These are phyloP conservation scores for Zaprionus vittiger DNA, from an alignment of 1,140 invertebrate genomes.

Conservation along the genomic window DNA sequence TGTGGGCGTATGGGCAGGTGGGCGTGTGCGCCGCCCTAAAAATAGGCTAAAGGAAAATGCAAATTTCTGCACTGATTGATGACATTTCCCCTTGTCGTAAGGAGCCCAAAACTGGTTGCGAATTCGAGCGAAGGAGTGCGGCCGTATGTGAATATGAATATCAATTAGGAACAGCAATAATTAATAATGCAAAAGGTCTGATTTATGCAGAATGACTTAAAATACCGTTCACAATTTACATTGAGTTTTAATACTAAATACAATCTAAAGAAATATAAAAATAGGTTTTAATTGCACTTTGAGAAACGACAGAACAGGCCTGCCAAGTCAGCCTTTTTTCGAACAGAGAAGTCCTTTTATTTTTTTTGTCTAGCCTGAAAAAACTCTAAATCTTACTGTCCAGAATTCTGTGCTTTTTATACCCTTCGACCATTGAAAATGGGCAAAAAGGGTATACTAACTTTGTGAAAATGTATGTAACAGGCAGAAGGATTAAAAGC, in stretches of 20 bases:
- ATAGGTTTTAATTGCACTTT: neutral
- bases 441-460: too few relatives aligned
- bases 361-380: too few relatives aligned
- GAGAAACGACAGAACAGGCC: neutral
- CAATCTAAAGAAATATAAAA: neutral
- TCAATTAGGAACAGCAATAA: constrained; percentile 1
- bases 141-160: constrained; percentile 16
- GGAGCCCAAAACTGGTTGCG: constrained; percentile 4
- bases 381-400: too few relatives aligned
- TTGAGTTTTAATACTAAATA: neutral
- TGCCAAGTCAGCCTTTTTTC: too few relatives aligned
- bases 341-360: too few relatives aligned
- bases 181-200: neutral
- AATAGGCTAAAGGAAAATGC: constrained; percentile 62
- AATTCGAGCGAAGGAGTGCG: neutral
- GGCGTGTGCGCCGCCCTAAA: constrained; percentile 19
- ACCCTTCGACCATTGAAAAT: too few relatives aligned
- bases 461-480: too few relatives aligned
- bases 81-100: constrained; percentile 59
- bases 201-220: neutral
- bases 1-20: neutral
- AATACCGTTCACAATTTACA: neutral
- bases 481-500: too few relatives aligned
- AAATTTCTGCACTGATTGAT: constrained; percentile 81
- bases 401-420: too few relatives aligned